Evolutionary conservation across 2,888 invertebrate genomes (phyloP).

Genomic region (Nomada ruficornis): DNA sequence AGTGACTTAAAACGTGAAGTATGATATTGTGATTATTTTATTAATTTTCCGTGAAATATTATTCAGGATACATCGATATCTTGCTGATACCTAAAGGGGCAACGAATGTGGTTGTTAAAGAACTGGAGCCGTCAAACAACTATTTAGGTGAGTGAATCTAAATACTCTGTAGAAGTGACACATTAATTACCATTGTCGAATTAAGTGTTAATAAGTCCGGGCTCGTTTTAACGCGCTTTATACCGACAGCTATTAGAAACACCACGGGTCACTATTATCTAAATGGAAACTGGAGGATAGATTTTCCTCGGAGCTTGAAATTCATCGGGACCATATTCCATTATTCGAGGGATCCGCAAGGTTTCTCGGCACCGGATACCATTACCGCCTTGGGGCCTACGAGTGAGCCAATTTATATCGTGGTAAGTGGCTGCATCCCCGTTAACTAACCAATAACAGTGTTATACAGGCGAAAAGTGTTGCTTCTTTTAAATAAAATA

Average conservation of each 20-base stretch:
- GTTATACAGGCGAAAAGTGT: background rate
- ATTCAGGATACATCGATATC: slow-evolving; percentile 95
- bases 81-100: slow-evolving; percentile 96
- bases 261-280: slow-evolving; percentile 93
- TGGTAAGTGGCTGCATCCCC: slow-evolving; percentile 86
- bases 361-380: slow-evolving; percentile 93
- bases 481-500: background rate
- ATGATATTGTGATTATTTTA: background rate
- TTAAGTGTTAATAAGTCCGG: background rate
- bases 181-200: background rate
- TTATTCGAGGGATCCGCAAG: slow-evolving; percentile 93
- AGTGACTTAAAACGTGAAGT: too few relatives aligned
- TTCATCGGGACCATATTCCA: slow-evolving; percentile 95
- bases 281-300: slow-evolving; percentile 97
- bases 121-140: slow-evolving; percentile 93
- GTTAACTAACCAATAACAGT: slow-evolving; percentile 8
- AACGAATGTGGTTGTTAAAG: slow-evolving; percentile 94
- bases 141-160: slow-evolving; percentile 90
- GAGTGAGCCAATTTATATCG: slow-evolving; percentile 94
- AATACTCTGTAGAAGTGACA: background rate
- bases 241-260: slow-evolving; percentile 91
- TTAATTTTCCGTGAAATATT: background rate
- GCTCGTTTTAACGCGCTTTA: slow-evolving; percentile 19
- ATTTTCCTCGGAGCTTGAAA: slow-evolving; percentile 92
- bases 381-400: slow-evolving; percentile 94